phyloP scores from a whole-genome alignment of 2,113 vertebrate species.

The Pao palembangensis region DNA sequence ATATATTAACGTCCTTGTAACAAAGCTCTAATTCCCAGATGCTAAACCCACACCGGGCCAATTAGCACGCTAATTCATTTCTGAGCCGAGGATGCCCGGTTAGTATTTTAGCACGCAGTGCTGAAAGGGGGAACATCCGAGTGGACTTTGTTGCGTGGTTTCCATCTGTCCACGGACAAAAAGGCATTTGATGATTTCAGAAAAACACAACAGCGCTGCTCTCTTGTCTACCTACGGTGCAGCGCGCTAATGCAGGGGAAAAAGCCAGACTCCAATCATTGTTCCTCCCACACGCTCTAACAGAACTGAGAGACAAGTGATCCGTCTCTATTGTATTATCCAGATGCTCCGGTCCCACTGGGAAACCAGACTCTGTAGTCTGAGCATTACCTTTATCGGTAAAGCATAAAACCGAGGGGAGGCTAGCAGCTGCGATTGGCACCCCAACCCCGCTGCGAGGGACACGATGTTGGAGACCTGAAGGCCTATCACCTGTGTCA shows the following conservation, averaged over 20 bases:
- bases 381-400: conserved; percentile 32
- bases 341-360: conserved; percentile 62
- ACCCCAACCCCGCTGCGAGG: background rate
- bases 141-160: conserved; percentile 16
- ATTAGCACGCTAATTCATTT: conserved; percentile 53
- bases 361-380: conserved; percentile 50
- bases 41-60: conserved; percentile 28
- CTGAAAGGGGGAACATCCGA: conserved; percentile 23
- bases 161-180: conserved; percentile 18
- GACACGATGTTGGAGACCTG: conserved; percentile 8
- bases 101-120: conserved; percentile 20
- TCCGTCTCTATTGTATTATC: conserved; percentile 61
- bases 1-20: conserved; percentile 47
- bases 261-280: conserved; percentile 51
- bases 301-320: conserved; percentile 48
- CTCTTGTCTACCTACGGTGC: conserved; percentile 45
- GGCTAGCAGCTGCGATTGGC: background rate
- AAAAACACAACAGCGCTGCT: conserved; percentile 27
- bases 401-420: conserved; percentile 26
- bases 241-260: conserved; percentile 40
- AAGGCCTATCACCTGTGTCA: conserved; percentile 33
- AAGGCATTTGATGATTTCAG: conserved; percentile 34
- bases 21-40: conserved; percentile 30
- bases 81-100: conserved; percentile 25
- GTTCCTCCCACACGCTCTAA: conserved; percentile 60